Percentiles rank a stretch among this genome's conserved stretches.
phyloP scores from a whole-genome alignment of 2,797 vertebrate species.

The Luscinia megarhynchos region DNA sequence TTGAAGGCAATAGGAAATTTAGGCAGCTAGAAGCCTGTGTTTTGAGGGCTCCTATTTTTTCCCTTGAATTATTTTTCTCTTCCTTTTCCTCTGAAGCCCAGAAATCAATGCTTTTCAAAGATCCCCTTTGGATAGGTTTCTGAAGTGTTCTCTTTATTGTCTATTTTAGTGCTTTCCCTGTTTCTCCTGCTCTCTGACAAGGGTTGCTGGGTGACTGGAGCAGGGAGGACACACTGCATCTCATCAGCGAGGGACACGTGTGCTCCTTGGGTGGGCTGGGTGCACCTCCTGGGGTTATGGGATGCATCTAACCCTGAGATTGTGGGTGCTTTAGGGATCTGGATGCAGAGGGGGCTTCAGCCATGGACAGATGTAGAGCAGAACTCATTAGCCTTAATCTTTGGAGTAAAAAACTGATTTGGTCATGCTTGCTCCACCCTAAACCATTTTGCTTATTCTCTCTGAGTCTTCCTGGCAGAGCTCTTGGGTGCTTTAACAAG shows the following conservation, averaged over 20 bases:
- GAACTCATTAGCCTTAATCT: background rate
- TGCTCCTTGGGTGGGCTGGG: background rate
- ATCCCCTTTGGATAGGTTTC: conserved; percentile 5
- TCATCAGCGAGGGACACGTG: rapidly evolving
- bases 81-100: conserved; percentile 23
- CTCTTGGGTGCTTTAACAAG: background rate
- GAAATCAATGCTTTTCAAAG: conserved; percentile 58
- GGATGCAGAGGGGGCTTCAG: background rate
- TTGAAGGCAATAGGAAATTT: background rate
- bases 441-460: background rate
- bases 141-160: conserved; percentile 38
- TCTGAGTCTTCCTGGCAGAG: background rate
- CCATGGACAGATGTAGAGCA: background rate
- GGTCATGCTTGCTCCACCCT: background rate
- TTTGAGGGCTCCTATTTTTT: conserved; percentile 31
- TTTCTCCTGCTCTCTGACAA: background rate
- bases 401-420: background rate
- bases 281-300: background rate
- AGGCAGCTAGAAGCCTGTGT: background rate
- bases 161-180: background rate
- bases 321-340: background rate
- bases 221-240: rapidly evolving
- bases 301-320: rapidly evolving
- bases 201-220: background rate
- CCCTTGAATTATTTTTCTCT: conserved; percentile 11